A percentile compares a stretch with the other conserved stretches of the same genome.
Evolutionary conservation across 1,140 invertebrate species (phyloP).

Genomic region (Laodelphax striatellus): DNA sequence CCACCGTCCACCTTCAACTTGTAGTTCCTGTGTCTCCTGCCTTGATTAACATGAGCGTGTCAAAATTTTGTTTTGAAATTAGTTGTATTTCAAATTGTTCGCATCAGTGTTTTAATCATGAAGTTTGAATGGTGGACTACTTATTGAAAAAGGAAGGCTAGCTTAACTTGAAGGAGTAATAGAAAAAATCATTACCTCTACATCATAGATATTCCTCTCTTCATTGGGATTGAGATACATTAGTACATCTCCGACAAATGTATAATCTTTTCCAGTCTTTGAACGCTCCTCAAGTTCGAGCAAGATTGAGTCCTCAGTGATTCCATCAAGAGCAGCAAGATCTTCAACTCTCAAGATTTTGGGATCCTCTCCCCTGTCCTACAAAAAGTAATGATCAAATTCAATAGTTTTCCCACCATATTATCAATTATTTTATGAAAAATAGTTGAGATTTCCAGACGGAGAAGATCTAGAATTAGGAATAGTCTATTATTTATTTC

Average conservation of each 20-base stretch:
- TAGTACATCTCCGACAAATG: slow-evolving; percentile 81
- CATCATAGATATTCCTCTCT: slow-evolving; percentile 51
- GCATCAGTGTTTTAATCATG: too few relatives aligned
- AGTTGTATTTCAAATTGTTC: too few relatives aligned
- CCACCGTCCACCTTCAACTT: too few relatives aligned
- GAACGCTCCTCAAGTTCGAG: slow-evolving; percentile 60
- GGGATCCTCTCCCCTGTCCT: slow-evolving; percentile 31
- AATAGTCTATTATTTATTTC: too few relatives aligned
- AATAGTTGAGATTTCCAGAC: background rate
- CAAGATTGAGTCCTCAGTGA: slow-evolving; percentile 69
- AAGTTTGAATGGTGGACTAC: too few relatives aligned
- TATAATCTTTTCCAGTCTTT: slow-evolving; percentile 59
- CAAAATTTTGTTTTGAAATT: too few relatives aligned
- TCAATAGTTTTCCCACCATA: too few relatives aligned
- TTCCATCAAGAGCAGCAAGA: slow-evolving; percentile 63
- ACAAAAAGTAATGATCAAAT: background rate
- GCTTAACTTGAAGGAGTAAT: too few relatives aligned
- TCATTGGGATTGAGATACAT: slow-evolving; percentile 78
- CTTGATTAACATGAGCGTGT: too few relatives aligned
- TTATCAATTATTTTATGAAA: background rate
- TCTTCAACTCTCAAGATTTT: slow-evolving; percentile 74
- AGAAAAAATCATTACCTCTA: slow-evolving; percentile 39
- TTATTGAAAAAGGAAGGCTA: too few relatives aligned
- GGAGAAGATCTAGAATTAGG: background rate
- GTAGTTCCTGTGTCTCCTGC: too few relatives aligned